phyloP scores from a whole-genome alignment of 2,888 invertebrate genomes.

The Leptura quadrifasciata region DNA sequence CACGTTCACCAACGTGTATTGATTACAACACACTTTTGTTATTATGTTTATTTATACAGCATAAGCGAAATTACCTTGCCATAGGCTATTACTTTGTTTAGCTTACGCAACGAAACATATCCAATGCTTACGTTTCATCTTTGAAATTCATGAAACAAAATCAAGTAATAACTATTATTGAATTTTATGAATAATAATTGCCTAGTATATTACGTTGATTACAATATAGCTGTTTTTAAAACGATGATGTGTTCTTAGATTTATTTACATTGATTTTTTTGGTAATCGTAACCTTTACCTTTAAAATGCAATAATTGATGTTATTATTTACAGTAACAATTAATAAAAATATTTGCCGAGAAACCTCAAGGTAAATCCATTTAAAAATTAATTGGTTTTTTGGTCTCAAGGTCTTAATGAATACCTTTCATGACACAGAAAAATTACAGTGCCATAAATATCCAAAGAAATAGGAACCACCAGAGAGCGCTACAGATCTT shows the following conservation, averaged over 20 bases:
- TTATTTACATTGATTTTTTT: no score
- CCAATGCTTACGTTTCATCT: neutral
- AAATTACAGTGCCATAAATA: no score
- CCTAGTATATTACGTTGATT: neutral
- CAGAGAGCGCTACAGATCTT: no score
- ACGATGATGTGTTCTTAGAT: no score
- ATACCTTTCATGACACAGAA: no score
- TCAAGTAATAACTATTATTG: neutral
- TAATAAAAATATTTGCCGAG: neutral
- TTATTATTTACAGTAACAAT: neutral
- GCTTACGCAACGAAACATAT: neutral
- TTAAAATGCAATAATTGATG: neutral
- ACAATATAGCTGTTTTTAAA: neutral
- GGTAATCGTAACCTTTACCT: no score
- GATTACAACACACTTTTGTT: neutral
- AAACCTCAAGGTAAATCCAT: neutral
- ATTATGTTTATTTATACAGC: neutral
- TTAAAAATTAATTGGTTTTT: no score
- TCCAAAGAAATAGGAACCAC: no score
- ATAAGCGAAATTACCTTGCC: neutral
- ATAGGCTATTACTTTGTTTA: neutral
- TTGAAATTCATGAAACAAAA: neutral
- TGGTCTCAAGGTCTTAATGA: no score
- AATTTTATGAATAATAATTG: neutral
- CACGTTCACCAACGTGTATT: neutral